phyloP scores from a whole-genome alignment of 2,888 invertebrate species.

The Chaitophorus viminalis region DNA sequence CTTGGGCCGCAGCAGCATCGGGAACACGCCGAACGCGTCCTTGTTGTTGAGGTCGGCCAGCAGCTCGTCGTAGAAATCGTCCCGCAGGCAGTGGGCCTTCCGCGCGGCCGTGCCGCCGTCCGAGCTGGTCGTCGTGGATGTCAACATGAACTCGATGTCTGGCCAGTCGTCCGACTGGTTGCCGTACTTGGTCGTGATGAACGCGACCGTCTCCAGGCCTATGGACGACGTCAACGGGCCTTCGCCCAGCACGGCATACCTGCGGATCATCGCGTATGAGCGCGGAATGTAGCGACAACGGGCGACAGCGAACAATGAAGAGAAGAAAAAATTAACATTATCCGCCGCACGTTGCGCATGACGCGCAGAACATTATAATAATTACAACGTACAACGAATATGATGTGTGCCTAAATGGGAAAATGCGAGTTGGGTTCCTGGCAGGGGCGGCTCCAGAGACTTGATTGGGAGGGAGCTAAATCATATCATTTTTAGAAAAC shows the following conservation, averaged over 20 bases:
- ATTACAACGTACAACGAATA: no score
- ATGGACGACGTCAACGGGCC: slow-evolving; percentile 88
- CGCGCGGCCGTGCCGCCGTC: slow-evolving; percentile 82
- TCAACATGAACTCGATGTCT: slow-evolving; percentile 90
- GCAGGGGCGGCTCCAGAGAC: no score
- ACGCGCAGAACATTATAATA: no score
- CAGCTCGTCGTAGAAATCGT: slow-evolving; percentile 83
- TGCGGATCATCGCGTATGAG: slow-evolving; percentile 64
- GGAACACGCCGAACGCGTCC: slow-evolving; percentile 84
- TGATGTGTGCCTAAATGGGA: no score
- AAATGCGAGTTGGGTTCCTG: no score
- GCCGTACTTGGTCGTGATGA: slow-evolving; percentile 88
- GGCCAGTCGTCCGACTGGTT: slow-evolving; percentile 90
- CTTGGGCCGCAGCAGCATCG: slow-evolving; percentile 90
- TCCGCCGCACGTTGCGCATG: no score
- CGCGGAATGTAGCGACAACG: no score
- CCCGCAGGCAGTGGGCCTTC: slow-evolving; percentile 82
- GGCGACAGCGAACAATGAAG: no score
- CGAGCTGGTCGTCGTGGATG: slow-evolving; percentile 82
- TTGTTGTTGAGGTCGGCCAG: slow-evolving; percentile 77
- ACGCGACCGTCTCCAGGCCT: slow-evolving; percentile 87
- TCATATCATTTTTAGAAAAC: no score
- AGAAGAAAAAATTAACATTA: no score
- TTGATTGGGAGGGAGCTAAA: no score
- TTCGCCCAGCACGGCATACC: slow-evolving; percentile 86